A percentile compares a stretch with the other conserved stretches of the same genome.
phyloP scores from a whole-genome alignment of 2,888 invertebrate species.

The Timema cristinae region DNA sequence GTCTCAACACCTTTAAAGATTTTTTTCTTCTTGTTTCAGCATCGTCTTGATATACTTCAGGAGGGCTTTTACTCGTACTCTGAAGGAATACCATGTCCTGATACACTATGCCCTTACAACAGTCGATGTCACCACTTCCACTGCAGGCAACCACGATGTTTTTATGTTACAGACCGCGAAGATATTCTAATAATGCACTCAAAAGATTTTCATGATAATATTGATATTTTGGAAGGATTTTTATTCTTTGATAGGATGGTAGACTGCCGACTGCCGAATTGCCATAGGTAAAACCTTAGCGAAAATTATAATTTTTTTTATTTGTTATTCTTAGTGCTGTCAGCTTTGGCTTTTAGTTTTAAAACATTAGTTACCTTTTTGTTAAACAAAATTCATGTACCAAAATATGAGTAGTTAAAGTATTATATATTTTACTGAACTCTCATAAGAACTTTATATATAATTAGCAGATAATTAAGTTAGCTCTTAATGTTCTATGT shows the following conservation, averaged over 20 bases:
- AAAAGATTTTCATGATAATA: slow-evolving; percentile 79
- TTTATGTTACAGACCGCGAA: slow-evolving; percentile 75
- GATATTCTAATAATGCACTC: slow-evolving; percentile 76
- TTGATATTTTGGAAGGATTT: slow-evolving; percentile 78
- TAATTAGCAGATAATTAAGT: too few species aligned
- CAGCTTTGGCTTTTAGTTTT: too few species aligned
- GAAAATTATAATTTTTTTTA: background rate
- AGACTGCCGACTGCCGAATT: slow-evolving; percentile 63
- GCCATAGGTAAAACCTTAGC: slow-evolving; percentile 47
- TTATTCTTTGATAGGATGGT: slow-evolving; percentile 74
- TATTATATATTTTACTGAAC: too few species aligned
- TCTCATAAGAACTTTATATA: too few species aligned
- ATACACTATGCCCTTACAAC: slow-evolving; percentile 66
- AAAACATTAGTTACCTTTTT: too few species aligned
- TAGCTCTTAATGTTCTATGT: too few species aligned
- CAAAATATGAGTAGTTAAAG: too few species aligned
- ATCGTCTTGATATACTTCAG: slow-evolving; percentile 34
- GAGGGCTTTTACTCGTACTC: slow-evolving; percentile 42
- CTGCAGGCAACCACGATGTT: slow-evolving; percentile 76
- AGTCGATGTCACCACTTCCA: slow-evolving; percentile 74
- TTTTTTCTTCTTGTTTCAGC: slow-evolving; percentile 23
- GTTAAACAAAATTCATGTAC: too few species aligned
- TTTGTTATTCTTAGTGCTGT: slow-evolving; percentile 3
- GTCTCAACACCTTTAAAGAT: background rate
- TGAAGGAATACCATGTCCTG: slow-evolving; percentile 59